phyloP scores from a whole-genome alignment of 64 coral and sea anemone species.

The Dendrophyllia cribrosa region DNA sequence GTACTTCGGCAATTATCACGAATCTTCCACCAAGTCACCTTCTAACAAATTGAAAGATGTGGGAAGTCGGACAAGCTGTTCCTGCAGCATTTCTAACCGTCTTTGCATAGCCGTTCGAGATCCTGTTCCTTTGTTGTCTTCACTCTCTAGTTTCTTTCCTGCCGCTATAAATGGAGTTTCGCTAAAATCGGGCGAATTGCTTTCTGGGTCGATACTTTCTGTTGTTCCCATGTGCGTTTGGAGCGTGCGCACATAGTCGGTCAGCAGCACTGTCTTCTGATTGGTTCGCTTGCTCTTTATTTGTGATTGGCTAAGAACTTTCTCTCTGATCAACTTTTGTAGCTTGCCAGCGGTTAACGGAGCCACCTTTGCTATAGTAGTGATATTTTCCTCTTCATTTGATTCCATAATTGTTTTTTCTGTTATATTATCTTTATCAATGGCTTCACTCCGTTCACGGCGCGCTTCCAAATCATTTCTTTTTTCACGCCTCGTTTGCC shows the following conservation, averaged over 20 bases:
- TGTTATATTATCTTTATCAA: neutral
- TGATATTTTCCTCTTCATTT: neutral
- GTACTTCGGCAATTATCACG: no score
- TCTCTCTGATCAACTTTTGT: slow-evolving; percentile 22
- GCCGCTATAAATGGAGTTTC: slow-evolving; percentile 34
- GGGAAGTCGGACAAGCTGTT: neutral
- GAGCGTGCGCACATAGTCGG: slow-evolving; percentile 54
- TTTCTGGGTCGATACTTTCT: slow-evolving; percentile 8
- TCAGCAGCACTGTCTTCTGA: slow-evolving; percentile 41
- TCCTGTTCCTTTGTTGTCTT: neutral
- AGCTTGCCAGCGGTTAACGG: slow-evolving; percentile 18
- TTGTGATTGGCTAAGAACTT: slow-evolving; percentile 38
- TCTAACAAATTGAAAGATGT: neutral
- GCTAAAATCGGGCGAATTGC: slow-evolving; percentile 58
- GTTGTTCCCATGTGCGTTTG: slow-evolving; percentile 19
- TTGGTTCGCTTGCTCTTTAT: slow-evolving; percentile 31
- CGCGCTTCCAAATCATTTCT: neutral
- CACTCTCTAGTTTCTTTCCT: neutral
- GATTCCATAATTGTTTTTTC: neutral
- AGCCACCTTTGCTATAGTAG: neutral
- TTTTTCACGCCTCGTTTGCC: neutral
- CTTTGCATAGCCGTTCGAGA: neutral
- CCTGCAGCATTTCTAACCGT: slow-evolving; percentile 5
- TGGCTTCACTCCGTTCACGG: neutral
- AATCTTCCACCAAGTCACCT: neutral